phyloP scores from a whole-genome alignment of 2,113 vertebrate species.

The Tricholaema leucomelas region DNA sequence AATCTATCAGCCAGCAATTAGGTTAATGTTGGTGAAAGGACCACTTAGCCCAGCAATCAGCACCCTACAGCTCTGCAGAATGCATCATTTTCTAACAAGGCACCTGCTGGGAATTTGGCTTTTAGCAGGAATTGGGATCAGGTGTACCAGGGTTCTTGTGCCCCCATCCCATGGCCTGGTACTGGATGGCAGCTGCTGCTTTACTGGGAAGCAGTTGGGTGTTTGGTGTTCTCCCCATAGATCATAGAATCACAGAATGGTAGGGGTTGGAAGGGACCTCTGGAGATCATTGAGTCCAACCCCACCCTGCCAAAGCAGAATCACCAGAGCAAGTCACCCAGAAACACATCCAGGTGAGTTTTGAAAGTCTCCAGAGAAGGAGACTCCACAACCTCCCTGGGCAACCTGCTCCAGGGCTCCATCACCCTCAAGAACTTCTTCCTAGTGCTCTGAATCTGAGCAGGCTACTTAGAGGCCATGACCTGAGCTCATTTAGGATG shows the following conservation, averaged over 20 bases:
- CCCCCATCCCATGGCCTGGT: neutral
- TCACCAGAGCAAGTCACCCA: too few species aligned
- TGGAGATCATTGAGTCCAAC: neutral
- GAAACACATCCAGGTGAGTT: too few species aligned
- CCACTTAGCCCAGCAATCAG: conserved; percentile 73
- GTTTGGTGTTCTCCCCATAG: neutral
- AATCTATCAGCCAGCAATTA: conserved; percentile 78
- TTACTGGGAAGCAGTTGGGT: rapidly evolving
- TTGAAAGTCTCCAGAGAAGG: too few species aligned
- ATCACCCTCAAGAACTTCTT: too few species aligned
- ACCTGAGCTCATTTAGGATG: too few species aligned
- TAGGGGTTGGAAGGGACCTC: neutral
- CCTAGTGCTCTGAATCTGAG: too few species aligned
- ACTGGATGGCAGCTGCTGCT: neutral
- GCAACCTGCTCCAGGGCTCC: too few species aligned
- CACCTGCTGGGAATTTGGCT: conserved; percentile 35
- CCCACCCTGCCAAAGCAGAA: neutral
- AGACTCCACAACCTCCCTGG: too few species aligned
- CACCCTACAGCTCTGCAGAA: conserved; percentile 51
- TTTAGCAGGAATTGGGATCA: neutral
- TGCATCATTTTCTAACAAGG: conserved; percentile 28
- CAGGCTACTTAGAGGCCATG: too few species aligned
- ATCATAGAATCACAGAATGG: neutral
- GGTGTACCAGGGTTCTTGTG: neutral
- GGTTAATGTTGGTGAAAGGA: conserved; percentile 79